Conservation (phyloP, 1,140 invertebrate species). For the Parasteatoda tepidariorum region DNA sequence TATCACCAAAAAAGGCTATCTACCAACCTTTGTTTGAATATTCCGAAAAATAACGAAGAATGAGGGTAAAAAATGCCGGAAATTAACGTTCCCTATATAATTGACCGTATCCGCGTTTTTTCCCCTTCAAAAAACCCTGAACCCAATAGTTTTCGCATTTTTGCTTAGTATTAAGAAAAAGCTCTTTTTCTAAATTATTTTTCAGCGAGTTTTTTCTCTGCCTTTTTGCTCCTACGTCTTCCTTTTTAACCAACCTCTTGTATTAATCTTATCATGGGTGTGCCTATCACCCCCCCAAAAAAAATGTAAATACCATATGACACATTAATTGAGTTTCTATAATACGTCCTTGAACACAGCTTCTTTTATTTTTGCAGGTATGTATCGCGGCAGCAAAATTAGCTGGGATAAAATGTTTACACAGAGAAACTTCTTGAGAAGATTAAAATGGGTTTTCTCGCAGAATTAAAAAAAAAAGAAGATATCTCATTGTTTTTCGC, state of each 20-base stretch:
- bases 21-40: neutral
- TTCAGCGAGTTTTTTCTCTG: neutral
- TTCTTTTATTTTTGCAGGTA: constrained; percentile 28
- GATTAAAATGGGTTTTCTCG: constrained; percentile 30
- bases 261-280: constrained; percentile 32
- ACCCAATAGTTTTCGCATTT: constrained; percentile 25
- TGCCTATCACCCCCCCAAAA: constrained; percentile 20
- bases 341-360: constrained; percentile 26
- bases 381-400: constrained; percentile 33
- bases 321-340: constrained; percentile 50
- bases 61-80: constrained; percentile 20
- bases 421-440: neutral
- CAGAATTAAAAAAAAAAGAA: neutral
- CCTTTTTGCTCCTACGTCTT: constrained; percentile 1
- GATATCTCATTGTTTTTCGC: neutral
- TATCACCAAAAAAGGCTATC: neutral
- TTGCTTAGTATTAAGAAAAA: constrained; percentile 4
- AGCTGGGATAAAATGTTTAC: constrained; percentile 46
- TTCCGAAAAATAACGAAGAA: constrained; percentile 1
- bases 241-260: constrained; percentile 16
- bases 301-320: constrained; percentile 55
- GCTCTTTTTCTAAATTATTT: neutral
- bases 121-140: constrained; percentile 2
- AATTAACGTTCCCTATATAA: constrained; percentile 20
- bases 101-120: constrained; percentile 25